Evolutionary conservation across 2,888 invertebrate genomes (phyloP).

Genomic region (Geotrupes spiniger): DNA sequence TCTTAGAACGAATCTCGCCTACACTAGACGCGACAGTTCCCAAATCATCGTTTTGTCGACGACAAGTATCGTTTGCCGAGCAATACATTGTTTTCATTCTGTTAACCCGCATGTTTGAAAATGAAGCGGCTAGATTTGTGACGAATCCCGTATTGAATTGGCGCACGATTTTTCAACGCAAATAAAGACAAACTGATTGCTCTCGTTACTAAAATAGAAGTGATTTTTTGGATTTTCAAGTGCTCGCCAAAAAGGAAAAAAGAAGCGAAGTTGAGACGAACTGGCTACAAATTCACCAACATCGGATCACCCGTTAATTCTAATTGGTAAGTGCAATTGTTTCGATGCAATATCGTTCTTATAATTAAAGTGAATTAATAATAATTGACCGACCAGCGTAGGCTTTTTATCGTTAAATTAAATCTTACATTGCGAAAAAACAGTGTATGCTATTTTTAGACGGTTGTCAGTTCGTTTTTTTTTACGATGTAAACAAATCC

Average conservation of each 20-base stretch:
- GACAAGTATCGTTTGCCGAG: slow-evolving; percentile 5
- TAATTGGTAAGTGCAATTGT: slow-evolving; percentile 18
- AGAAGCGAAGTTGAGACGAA: neutral
- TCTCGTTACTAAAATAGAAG: slow-evolving; percentile 6
- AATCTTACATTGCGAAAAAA: slow-evolving; percentile 2
- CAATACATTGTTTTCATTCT: slow-evolving; percentile 3
- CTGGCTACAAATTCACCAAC: neutral
- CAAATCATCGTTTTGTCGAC: slow-evolving; percentile 22
- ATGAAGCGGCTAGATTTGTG: neutral
- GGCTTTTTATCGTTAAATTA: slow-evolving; percentile 3
- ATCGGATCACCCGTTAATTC: slow-evolving; percentile 10
- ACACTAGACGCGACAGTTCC: slow-evolving; percentile 25
- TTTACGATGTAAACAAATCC: neutral
- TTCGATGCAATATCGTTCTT: slow-evolving; percentile 3
- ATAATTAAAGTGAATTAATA: slow-evolving; percentile 3
- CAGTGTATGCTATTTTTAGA: slow-evolving; percentile 1
- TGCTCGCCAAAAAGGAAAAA: slow-evolving; percentile 3
- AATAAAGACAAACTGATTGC: slow-evolving; percentile 1
- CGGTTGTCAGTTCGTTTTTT: neutral
- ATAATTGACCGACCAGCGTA: neutral
- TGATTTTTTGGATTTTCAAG: slow-evolving; percentile 6
- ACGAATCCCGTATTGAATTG: neutral
- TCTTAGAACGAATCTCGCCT: slow-evolving; percentile 25
- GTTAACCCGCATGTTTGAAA: slow-evolving; percentile 4
- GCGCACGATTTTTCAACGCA: neutral